Base-by-base conservation (phyloP, 2,113 vertebrate species). In the Gopherus flavomarginatus region DNA sequence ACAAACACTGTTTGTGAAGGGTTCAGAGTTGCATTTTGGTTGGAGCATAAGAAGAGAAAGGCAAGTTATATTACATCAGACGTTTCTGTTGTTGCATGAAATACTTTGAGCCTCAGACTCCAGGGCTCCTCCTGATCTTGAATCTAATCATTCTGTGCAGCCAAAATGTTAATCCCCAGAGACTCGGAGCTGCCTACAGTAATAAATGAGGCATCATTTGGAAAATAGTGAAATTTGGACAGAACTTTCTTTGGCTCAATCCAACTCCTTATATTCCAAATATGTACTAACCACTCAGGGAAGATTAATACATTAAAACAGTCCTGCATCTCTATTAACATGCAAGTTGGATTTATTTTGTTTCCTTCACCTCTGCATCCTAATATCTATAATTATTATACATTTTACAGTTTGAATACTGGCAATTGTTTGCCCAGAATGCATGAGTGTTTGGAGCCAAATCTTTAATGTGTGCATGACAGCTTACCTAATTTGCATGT, bases 131-230 rank as follows among this genome's bases (percentile, higher is more conserved):
- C 90, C 92, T 9, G 92, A 89, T 86, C 90, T 50, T n/a, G 1
- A 27, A 87, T 72, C 53, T 80, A 10, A 84, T 90, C 79, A 79
- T 79, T 92, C 93, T 90, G 94, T 90, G 96, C 90, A 3, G 85
- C 90, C 92, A 83, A 57, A 56, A 38, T 0, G 7, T 65, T 65
- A 81, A 95, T 95, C 97, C 96, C 93, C 0, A 1, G 96, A 88
- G 97, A 47, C 79, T 59, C n/a, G 0, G 91, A 88, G 93, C 96
- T 95, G 94, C 83, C 91, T n/a, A 69, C 49, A 11, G 93, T 95
- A 97, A 97, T 86, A 91, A 97, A 96, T 97, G 98, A 97, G 92
- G 88, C 95, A 96, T 97, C 96, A 21, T 97, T 96, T 97, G 97
- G 96, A 96, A 96, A 98, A 53, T 77, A 92, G 96, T 77, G 97